Base-by-base conservation (phyloP, 1,140 invertebrate species). In the Leptonema lineaticorne region DNA sequence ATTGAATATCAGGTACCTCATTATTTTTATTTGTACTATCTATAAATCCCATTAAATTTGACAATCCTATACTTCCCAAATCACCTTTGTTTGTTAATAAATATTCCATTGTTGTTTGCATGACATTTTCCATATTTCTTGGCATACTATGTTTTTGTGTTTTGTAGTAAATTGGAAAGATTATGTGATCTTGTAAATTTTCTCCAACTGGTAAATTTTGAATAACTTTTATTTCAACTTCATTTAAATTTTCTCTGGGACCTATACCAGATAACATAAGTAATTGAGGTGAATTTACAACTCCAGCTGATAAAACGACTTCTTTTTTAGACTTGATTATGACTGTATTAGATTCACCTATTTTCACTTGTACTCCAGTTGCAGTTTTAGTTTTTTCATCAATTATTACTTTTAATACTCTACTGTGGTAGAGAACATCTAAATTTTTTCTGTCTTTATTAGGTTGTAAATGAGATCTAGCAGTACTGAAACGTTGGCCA, bases 201-300 rank as follows among this genome's bases (percentile, higher is more conserved):
- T 91, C 82, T 0, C 95, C 95, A 7, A 89, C 92, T 26, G 20
- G 3, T 0, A 90, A 77, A 76, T 92, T 87, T 74, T 90, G 87
- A 63, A 92, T 87, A 0, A 91, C 78, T 2, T 89, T 89, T 73
- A 91, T 91, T 62, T 85, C 83, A 65, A 87, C 84, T 74, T 90
- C 85, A 1, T 82, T 78, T 18, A 97, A 77, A 73, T 96, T 89
- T 48, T 90, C 87, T 33, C 85, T 84, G 0, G 94, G 93, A 0
- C 95, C 95, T 0, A 97, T 85, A 0, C 96, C 96, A 1, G 93
- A 95, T 0, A 97, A 78, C 92, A 97, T 95, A 2, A 98, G 77
- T 0, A 98, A 74, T 74, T 98, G 95, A 0, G 96, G 92, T 0
- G 94, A 93, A 76, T 96, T 95, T 0, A 98, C 85, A 0, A 94